Evolutionary conservation across 2,888 invertebrate genomes (phyloP).

Genomic region (Lobophora halterata): DNA sequence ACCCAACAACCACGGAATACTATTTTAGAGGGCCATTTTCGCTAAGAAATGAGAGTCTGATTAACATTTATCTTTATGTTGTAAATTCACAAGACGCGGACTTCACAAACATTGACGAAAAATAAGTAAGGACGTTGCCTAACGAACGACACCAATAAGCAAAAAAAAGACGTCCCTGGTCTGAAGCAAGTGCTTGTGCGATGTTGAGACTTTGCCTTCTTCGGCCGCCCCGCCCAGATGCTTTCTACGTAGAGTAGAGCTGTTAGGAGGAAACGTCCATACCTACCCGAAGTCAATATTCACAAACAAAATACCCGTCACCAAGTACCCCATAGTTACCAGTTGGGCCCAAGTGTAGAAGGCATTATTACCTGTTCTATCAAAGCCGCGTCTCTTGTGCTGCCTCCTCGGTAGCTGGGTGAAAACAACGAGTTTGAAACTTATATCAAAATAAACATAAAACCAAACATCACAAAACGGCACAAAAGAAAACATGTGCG

Average conservation of each 20-base stretch:
- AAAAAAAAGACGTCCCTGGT: no score
- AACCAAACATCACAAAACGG: constrained; percentile 78
- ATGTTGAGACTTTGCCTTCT: no score
- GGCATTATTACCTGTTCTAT: constrained; percentile 80
- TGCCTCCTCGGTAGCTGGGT: constrained; percentile 81
- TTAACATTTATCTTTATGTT: no score
- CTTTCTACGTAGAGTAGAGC: no score
- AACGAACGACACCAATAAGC: no score
- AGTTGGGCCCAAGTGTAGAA: constrained; percentile 68
- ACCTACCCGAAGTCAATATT: no score
- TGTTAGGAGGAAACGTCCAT: no score
- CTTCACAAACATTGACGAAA: constrained; percentile 31
- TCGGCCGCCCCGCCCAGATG: no score
- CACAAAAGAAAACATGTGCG: constrained; percentile 65
- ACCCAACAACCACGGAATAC: constrained; percentile 57
- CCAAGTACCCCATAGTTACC: constrained; percentile 42
- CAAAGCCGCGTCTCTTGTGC: constrained; percentile 81
- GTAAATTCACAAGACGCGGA: constrained; percentile 21
- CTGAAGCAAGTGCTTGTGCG: no score
- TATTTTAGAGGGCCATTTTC: constrained; percentile 35
- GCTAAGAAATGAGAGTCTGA: constrained; percentile 28
- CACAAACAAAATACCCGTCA: constrained; percentile 37
- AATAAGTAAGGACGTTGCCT: no score
- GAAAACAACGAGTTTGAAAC: constrained; percentile 80
- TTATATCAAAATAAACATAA: constrained; percentile 73